Conservation (phyloP, 2,113 vertebrate genomes). For the Thunnus maccoyii region DNA sequence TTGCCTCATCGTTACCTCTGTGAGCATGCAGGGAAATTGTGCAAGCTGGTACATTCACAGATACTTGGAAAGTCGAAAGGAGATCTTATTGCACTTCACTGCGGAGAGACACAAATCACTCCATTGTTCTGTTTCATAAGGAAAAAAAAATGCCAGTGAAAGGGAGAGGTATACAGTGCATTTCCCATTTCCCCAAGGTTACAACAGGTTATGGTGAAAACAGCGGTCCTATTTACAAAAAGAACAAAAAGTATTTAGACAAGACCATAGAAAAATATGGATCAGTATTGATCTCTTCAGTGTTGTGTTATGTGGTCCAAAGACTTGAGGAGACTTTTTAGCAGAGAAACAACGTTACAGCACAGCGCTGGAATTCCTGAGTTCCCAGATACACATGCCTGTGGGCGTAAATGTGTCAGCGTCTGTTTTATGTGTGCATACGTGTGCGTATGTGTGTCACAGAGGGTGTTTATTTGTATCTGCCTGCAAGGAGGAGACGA, state of each 20-base stretch:
- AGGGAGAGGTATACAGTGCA: slow-evolving; percentile 12
- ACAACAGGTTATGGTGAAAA: slow-evolving; percentile 30
- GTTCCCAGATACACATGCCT: slow-evolving; percentile 77
- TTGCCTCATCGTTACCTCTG: slow-evolving; percentile 24
- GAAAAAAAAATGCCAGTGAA: slow-evolving; percentile 16
- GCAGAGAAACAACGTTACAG: slow-evolving; percentile 45
- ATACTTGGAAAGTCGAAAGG: slow-evolving; percentile 36
- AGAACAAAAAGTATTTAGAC: slow-evolving; percentile 8
- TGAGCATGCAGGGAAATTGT: background rate
- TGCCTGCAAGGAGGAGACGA: slow-evolving; percentile 35
- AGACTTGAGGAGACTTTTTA: slow-evolving; percentile 37
- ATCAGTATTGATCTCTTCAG: slow-evolving; percentile 30
- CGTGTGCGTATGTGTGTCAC: slow-evolving; percentile 67
- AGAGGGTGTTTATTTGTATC: slow-evolving; percentile 75
- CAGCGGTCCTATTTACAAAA: slow-evolving; percentile 8
- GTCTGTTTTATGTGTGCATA: slow-evolving; percentile 73
- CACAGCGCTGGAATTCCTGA: slow-evolving; percentile 72
- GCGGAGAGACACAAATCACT: slow-evolving; percentile 35
- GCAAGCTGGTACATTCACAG: slow-evolving; percentile 4
- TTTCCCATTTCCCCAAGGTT: background rate
- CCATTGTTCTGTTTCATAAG: slow-evolving; percentile 42
- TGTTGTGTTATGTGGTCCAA: slow-evolving; percentile 31
- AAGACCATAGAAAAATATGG: slow-evolving; percentile 6
- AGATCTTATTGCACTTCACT: slow-evolving; percentile 28
- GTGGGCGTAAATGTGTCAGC: slow-evolving; percentile 79